phyloP scores from a whole-genome alignment of 2,888 invertebrate species.

The Lobophora halterata region DNA sequence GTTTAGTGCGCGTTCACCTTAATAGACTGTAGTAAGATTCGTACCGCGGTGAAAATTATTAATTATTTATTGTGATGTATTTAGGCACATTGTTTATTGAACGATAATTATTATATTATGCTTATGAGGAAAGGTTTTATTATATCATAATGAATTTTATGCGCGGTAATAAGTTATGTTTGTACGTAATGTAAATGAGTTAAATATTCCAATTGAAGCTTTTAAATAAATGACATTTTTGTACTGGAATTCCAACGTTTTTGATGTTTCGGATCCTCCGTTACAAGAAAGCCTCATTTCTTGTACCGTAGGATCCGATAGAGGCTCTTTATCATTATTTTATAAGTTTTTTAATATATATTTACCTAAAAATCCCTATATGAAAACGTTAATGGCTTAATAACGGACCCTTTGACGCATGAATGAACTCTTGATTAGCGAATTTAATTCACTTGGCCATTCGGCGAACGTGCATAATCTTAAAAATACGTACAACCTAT shows the following conservation, averaged over 20 bases:
- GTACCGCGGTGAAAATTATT: conserved; percentile 5
- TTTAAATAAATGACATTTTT: conserved; percentile 50
- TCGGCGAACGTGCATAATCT: too few relatives aligned
- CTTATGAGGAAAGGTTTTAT: conserved; percentile 23
- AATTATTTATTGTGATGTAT: conserved; percentile 32
- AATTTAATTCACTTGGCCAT: too few relatives aligned
- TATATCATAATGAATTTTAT: conserved; percentile 30
- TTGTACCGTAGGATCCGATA: background rate
- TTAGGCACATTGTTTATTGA: too few relatives aligned
- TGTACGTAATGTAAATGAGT: conserved; percentile 51
- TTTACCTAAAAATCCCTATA: too few relatives aligned
- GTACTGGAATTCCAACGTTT: conserved; percentile 3
- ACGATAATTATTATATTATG: conserved; percentile 1
- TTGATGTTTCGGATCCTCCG: background rate
- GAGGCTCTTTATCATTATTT: too few relatives aligned
- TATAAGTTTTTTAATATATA: too few relatives aligned
- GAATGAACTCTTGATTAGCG: too few relatives aligned
- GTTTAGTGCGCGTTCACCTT: too few relatives aligned
- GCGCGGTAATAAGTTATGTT: conserved; percentile 29
- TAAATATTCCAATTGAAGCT: conserved; percentile 44
- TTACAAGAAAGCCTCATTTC: background rate
- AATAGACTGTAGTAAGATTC: too few relatives aligned
- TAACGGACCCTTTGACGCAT: too few relatives aligned
- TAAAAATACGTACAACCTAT: too few relatives aligned
- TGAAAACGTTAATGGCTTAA: too few relatives aligned